Conservation (phyloP, 2,797 vertebrate species). For the Pipistrellus pygmaeus region DNA sequence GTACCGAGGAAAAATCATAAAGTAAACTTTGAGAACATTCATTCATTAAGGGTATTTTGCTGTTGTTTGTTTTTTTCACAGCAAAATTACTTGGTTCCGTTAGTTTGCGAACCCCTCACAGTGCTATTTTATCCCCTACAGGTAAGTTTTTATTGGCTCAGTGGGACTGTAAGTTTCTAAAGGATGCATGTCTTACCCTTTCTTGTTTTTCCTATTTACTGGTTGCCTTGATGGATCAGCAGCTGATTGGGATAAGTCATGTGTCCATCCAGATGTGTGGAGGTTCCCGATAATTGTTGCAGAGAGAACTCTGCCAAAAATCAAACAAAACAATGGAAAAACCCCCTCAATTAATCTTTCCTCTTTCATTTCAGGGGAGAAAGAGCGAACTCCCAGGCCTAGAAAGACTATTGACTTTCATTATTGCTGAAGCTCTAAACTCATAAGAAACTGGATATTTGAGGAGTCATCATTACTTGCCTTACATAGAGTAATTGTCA, state of each 20-base stretch:
- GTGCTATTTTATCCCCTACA: not conserved
- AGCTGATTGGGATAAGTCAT: not conserved
- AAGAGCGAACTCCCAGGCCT: not conserved
- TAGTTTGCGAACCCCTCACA: not conserved
- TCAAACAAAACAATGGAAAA: not conserved
- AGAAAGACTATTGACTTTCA: constrained; percentile 43
- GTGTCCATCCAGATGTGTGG: not conserved
- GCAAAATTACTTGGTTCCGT: not conserved
- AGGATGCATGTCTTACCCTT: not conserved
- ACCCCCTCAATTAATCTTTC: not conserved
- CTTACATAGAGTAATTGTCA: constrained; percentile 48
- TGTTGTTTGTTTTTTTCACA: not conserved
- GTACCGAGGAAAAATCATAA: not conserved
- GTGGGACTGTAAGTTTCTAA: not conserved
- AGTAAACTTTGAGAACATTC: not conserved
- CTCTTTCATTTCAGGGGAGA: constrained; percentile 34
- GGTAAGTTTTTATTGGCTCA: not conserved
- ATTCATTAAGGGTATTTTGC: not conserved
- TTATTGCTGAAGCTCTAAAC: constrained; percentile 38
- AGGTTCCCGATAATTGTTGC: not conserved
- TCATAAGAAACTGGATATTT: constrained; percentile 52
- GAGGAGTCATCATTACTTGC: constrained; percentile 54
- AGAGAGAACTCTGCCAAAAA: not conserved
- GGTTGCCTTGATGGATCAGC: not conserved
- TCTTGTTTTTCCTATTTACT: not conserved